Base-by-base conservation (phyloP, 2,888 invertebrate genomes). In the Neocrepidodera transversa region DNA sequence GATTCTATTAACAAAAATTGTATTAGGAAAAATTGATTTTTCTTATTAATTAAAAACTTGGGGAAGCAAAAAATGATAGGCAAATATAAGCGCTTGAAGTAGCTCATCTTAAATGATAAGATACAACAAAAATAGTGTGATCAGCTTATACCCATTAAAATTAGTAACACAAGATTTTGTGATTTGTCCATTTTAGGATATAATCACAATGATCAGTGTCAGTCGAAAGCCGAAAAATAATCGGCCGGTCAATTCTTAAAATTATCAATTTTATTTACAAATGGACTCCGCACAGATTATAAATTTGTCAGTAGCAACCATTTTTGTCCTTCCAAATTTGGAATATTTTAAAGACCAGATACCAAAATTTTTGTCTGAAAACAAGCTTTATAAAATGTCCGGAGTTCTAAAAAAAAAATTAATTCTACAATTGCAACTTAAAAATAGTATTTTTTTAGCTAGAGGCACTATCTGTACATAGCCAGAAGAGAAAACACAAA, bases 391-490 rank as follows among this genome's bases (percentile, higher is more conserved):
- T 38, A 49, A 49, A 35, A n/a, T 36, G 13, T 14, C 10, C 28
- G 38, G 70, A 42, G 30, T 30, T 42, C 20, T 52, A n/a, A 32
- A 10, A 32, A n/a, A n/a, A n/a, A 48, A 48, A 62, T 61, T 57
- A 62, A 66, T 63, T 67, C 64, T 66, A 72, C 59, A 62, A 60
- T 75, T 76, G 76, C 76, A 76, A 76, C 74, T 74, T 74, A 75
- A 71, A 69, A 66, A 68, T 69, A 68, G 68, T 71, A 70, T 70
- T 71, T n/a, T 71, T 73, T 69, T 74, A 74, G 68, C 76, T 77
- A 75, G 76, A 78, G 77, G 77, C 77, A 77, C 77, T 76, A 77
- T 74, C 73, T 73, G 74, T 70, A 76, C 73, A 73, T 66, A 72
- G 71, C 68, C 74, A 71, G 70, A 56, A 68, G 66, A 67, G 67